Evolutionary conservation across 2,113 vertebrate species (phyloP), one percentile per base, ranked within the genome.

Genomic region (Brachyistius frenatus): DNA sequence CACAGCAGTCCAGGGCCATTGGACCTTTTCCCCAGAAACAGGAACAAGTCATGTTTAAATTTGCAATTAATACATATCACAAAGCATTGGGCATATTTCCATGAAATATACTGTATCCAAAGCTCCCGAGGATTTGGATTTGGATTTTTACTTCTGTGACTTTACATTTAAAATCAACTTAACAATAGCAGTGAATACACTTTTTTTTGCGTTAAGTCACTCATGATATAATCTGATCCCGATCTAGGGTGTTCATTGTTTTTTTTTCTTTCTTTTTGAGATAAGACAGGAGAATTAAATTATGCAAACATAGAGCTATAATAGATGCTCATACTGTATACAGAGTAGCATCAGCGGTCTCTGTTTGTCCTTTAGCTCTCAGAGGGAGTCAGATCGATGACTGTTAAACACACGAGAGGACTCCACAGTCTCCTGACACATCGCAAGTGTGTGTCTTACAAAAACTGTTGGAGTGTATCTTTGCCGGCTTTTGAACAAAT

Each of bases 361-460:
- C 55, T 76, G 66, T 83, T 72, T 81, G 77, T 83, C 77, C 65
- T 83, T 80, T 78, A 75, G 44, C 65, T 70, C 81, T 78, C 73
- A 56, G 67, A 66, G 66, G 76, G 68, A 77, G 64, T 55, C 67
- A 85, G 83, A 85, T 83, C 76, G 72, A 83, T 73, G 56, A 50
- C 68, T 73, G 80, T 55, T 80, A 83, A 65, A 86, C 64, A 83
- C 68, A 55, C 49, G 57, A 57, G 67, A 76, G 63, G 44, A 85
- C 73, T 76, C 73, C 65, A 44, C 56, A 63, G 49, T 66, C 64
- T 36, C 41, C 55, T 68, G 39, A 58, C 58, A 61, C 11, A 11
- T 37, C 57, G 52, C 14, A 8, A 32, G 36, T 13, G 16, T 31
- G 46, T 50, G 33, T 53, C 35, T 50, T 47, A 37, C 4, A 41